phyloP scores from a whole-genome alignment of 2,888 invertebrate species.

The Lycaena phlaeas region DNA sequence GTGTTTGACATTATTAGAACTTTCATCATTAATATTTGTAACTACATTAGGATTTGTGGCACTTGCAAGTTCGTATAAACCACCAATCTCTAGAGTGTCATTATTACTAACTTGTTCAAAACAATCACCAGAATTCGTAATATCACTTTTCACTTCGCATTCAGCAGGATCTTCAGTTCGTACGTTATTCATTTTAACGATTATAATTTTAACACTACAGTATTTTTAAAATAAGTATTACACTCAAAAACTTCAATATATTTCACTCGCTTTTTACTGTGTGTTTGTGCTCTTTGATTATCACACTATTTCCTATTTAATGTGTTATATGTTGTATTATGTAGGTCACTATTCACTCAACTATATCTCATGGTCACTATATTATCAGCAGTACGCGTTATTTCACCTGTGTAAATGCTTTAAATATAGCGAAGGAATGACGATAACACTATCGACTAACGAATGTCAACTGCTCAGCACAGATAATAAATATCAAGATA shows the following conservation, averaged over 20 bases:
- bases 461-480: constrained; percentile 25
- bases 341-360: constrained; percentile 22
- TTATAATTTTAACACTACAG: constrained; percentile 40
- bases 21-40: constrained; percentile 14
- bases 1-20: constrained; percentile 17
- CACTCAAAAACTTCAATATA: too few relatives aligned
- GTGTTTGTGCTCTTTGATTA: too few relatives aligned
- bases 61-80: constrained; percentile 27
- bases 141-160: not conserved
- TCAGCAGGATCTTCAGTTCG: constrained; percentile 27
- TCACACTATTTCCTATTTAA: constrained; percentile 7
- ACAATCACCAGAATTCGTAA: constrained; percentile 34
- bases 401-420: constrained; percentile 54
- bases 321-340: constrained; percentile 17
- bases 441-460: constrained; percentile 42
- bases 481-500: constrained; percentile 23
- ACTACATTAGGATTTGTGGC: constrained; percentile 41
- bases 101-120: constrained; percentile 26
- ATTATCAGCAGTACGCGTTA: constrained; percentile 34
- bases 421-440: constrained; percentile 39
- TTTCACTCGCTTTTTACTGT: too few relatives aligned
- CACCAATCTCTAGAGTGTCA: constrained; percentile 17
- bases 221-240: not conserved
- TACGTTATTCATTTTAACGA: constrained; percentile 26
- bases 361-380: constrained; percentile 25